Conservation (phyloP, 2,113 vertebrate genomes). For the Uria aalge region DNA sequence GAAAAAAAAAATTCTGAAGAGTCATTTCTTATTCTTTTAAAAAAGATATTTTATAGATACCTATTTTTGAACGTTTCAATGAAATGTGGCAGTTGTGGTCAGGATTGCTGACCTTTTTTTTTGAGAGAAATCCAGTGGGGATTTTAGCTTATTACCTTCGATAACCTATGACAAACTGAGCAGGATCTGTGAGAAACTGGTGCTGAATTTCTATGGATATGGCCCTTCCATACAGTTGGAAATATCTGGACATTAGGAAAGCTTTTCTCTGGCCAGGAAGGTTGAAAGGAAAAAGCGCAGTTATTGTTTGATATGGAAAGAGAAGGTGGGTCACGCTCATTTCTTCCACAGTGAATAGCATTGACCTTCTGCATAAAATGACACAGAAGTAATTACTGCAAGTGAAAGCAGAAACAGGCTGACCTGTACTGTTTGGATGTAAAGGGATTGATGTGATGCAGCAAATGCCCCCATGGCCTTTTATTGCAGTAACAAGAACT, state of each 20-base stretch:
- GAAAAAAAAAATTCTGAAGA: neutral
- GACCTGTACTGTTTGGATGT: neutral
- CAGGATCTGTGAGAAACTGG: neutral
- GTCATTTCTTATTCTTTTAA: neutral
- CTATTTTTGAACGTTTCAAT: neutral
- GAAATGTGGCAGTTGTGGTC: neutral
- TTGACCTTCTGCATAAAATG: neutral
- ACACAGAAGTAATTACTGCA: neutral
- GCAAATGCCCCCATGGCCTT: neutral
- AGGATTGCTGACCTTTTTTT: neutral
- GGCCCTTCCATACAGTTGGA: neutral
- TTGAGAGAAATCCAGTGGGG: neutral
- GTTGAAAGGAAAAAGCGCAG: neutral
- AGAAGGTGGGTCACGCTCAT: neutral
- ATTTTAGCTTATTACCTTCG: neutral
- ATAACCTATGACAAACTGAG: neutral
- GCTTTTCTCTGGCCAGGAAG: neutral
- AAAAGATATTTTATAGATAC: neutral
- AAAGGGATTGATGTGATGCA: neutral
- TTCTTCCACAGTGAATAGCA: neutral
- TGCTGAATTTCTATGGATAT: neutral
- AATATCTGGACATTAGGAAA: neutral
- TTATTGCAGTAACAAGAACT: neutral
- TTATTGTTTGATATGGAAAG: constrained; percentile 10
- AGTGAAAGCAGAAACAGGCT: neutral